Conservation (phyloP, 2,888 invertebrate genomes). For the Lithodes maja region DNA sequence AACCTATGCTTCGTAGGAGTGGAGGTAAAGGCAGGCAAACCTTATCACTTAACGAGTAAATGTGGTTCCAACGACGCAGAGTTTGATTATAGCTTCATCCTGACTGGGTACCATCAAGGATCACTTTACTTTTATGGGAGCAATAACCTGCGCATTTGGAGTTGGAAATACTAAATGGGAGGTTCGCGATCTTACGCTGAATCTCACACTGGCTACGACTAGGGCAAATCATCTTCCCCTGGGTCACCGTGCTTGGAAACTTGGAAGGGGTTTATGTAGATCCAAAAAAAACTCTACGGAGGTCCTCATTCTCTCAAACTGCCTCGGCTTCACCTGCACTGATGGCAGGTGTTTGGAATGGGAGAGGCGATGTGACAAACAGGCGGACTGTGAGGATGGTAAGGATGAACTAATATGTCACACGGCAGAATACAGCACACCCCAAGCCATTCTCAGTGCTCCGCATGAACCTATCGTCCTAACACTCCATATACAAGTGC, state of each 20-base stretch:
- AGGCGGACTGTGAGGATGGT: conserved; percentile 9
- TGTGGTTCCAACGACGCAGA: not conserved
- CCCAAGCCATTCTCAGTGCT: not conserved
- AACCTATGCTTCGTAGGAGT: conserved; percentile 2
- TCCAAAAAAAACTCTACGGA: not conserved
- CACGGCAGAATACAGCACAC: not conserved
- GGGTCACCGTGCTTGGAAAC: not conserved
- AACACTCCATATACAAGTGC: not conserved
- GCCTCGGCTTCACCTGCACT: conserved; percentile 2
- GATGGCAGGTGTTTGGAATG: not conserved
- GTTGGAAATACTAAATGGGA: not conserved
- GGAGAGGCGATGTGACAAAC: not conserved
- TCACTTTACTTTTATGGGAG: conserved; percentile 7
- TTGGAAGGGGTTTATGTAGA: not conserved
- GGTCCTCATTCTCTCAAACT: not conserved
- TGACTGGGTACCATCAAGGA: not conserved
- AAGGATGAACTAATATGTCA: not conserved
- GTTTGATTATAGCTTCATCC: not conserved
- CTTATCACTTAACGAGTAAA: not conserved
- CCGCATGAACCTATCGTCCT: not conserved
- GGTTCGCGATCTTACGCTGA: not conserved
- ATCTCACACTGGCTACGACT: not conserved
- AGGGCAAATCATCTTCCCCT: not conserved
- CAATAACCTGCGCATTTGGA: not conserved
- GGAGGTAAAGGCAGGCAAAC: not conserved